These are phyloP conservation scores for Aphaenogaster ashmeadi DNA, from an alignment of 1,140 invertebrate species.

Conservation along the genomic window DNA sequence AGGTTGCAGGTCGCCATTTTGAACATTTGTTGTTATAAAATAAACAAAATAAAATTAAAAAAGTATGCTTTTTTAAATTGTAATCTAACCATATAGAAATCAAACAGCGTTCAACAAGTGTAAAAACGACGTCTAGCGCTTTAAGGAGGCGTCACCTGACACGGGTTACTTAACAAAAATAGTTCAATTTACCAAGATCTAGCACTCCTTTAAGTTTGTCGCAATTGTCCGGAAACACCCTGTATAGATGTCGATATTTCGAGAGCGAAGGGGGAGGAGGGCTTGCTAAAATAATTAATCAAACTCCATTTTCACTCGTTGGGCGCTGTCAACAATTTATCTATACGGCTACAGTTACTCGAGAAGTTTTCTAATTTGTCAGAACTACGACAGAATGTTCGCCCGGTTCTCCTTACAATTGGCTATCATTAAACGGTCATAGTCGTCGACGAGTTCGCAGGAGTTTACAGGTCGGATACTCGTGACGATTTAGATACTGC, in stretches of 20 bases:
- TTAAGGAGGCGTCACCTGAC: too few species aligned
- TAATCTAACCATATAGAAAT: too few species aligned
- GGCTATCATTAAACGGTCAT: constrained; percentile 50
- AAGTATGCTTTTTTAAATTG: too few species aligned
- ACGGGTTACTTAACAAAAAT: too few species aligned
- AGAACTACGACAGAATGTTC: constrained; percentile 30
- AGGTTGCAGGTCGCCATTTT: too few species aligned
- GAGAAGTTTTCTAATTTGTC: constrained; percentile 61
- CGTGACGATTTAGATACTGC: constrained; percentile 36
- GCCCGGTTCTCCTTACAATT: constrained; percentile 27
- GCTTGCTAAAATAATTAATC: constrained; percentile 16
- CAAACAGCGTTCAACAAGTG: too few species aligned
- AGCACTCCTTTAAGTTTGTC: too few species aligned
- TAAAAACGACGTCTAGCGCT: too few species aligned
- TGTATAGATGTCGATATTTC: background rate
- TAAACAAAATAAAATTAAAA: too few species aligned
- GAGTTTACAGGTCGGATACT: constrained; percentile 29
- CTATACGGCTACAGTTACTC: constrained; percentile 11
- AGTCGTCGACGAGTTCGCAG: constrained; percentile 19
- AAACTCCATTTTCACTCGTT: constrained; percentile 23
- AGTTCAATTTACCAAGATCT: too few species aligned
- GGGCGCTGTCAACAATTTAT: constrained; percentile 44
- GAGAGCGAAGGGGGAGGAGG: background rate
- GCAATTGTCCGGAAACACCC: too few species aligned
- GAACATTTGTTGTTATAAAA: too few species aligned